phyloP scores from a whole-genome alignment of 1,140 invertebrate genomes.

The Phymastichus coffea region DNA sequence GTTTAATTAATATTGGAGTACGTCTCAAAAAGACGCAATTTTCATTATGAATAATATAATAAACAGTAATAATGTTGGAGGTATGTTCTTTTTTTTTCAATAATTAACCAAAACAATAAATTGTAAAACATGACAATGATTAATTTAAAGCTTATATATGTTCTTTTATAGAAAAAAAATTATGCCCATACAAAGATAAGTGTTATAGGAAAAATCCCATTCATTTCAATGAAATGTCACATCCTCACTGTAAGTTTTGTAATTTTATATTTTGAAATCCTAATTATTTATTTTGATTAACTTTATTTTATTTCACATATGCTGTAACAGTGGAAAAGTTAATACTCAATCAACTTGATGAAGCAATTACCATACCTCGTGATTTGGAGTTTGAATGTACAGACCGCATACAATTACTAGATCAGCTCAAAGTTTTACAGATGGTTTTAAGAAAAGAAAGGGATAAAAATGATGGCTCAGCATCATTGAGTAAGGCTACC shows the following conservation, averaged over 20 bases:
- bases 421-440: constrained; percentile 48
- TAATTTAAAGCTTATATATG: neutral
- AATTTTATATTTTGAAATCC: constrained; percentile 22
- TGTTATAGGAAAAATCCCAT: constrained; percentile 82
- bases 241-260: constrained; percentile 68
- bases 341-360: constrained; percentile 36
- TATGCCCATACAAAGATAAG: constrained; percentile 44
- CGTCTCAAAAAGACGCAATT: too few species aligned
- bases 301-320: constrained; percentile 13
- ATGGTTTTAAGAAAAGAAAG: constrained; percentile 44
- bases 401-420: constrained; percentile 41
- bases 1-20: too few species aligned
- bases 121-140: neutral
- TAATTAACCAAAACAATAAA: neutral
- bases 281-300: constrained; percentile 29
- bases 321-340: constrained; percentile 47
- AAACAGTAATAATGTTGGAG: neutral
- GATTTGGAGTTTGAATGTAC: constrained; percentile 39
- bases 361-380: constrained; percentile 37
- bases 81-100: too few species aligned
- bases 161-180: constrained; percentile 33
- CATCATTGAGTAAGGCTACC: constrained; percentile 7
- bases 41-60: constrained; percentile 8
- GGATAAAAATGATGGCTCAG: constrained; percentile 20
- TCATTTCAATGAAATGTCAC: constrained; percentile 77